phyloP scores from a whole-genome alignment of 2,888 invertebrate genomes.

The Agrochola macilenta region DNA sequence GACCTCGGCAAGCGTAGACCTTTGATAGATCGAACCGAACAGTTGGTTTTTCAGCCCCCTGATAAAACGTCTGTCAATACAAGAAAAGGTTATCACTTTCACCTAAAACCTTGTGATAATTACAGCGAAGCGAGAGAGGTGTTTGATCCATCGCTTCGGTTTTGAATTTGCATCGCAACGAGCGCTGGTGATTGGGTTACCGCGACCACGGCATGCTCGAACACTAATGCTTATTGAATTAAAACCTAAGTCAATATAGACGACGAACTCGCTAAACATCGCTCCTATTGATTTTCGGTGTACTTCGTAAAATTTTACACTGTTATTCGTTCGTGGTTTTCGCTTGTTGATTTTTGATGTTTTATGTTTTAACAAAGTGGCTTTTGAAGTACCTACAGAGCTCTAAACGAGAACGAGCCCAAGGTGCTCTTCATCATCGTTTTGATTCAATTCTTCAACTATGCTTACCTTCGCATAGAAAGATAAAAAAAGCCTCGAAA shows the following conservation, averaged over 20 bases:
- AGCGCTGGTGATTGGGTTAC: conserved; percentile 77
- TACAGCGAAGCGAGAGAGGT: conserved; percentile 40
- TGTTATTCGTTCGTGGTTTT: conserved; percentile 32
- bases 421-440: not conserved
- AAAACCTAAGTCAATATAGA: conserved; percentile 65
- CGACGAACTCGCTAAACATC: conserved; percentile 49
- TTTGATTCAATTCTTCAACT: not conserved
- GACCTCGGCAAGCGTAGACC: not conserved
- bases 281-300: conserved; percentile 59
- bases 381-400: not conserved
- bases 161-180: conserved; percentile 82
- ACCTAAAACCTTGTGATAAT: conserved; percentile 51
- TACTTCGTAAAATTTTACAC: conserved; percentile 42
- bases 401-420: not conserved
- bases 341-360: conserved; percentile 42
- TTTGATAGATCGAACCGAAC: not conserved
- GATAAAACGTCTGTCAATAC: not conserved
- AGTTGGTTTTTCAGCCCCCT: not conserved
- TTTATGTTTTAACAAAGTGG: conserved; percentile 11
- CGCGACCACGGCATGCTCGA: conserved; percentile 63
- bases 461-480: too few relatives aligned
- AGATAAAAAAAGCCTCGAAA: too few relatives aligned
- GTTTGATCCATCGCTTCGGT: conserved; percentile 59
- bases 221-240: conserved; percentile 71
- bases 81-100: conserved; percentile 5